Percentiles rank a stretch among this genome's conserved stretches.
These are phyloP conservation scores for Epinotia nisella DNA, from an alignment of 2,888 invertebrate genomes.

Conservation along the genomic window DNA sequence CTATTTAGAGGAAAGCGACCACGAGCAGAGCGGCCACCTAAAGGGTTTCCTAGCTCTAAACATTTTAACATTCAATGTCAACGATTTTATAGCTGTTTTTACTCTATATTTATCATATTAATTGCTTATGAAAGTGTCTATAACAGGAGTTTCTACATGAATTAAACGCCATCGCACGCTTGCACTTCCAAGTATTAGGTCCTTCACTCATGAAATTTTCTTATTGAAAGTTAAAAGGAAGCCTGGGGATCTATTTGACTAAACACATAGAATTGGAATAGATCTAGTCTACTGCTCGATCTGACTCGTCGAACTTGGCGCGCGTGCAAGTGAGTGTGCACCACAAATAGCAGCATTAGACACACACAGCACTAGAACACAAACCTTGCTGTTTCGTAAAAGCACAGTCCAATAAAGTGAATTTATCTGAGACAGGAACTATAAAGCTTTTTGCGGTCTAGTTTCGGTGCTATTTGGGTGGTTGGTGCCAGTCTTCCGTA, in stretches of 20 bases:
- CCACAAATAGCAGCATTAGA: no score
- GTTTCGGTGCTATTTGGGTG: slow-evolving; percentile 18
- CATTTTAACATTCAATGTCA: no score
- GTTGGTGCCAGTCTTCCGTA: not conserved
- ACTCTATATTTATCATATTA: no score
- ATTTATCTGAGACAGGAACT: slow-evolving; percentile 27
- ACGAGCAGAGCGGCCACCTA: no score
- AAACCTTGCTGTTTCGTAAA: slow-evolving; percentile 19
- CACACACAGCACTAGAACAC: not conserved
- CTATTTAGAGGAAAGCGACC: no score
- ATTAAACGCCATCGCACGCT: no score
- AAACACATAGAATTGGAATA: not conserved
- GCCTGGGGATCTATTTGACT: not conserved
- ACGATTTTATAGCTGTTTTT: no score
- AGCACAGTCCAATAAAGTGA: slow-evolving; percentile 15
- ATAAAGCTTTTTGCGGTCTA: slow-evolving; percentile 27
- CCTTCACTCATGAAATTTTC: not conserved
- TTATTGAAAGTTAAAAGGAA: not conserved
- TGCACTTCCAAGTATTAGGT: no score
- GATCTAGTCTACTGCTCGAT: not conserved
- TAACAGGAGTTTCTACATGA: no score
- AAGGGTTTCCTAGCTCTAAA: no score
- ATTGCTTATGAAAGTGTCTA: no score
- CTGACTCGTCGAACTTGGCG: no score
- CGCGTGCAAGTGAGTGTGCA: not conserved